phyloP scores from a whole-genome alignment of 2,888 invertebrate species.

The Acrobasis suavella region DNA sequence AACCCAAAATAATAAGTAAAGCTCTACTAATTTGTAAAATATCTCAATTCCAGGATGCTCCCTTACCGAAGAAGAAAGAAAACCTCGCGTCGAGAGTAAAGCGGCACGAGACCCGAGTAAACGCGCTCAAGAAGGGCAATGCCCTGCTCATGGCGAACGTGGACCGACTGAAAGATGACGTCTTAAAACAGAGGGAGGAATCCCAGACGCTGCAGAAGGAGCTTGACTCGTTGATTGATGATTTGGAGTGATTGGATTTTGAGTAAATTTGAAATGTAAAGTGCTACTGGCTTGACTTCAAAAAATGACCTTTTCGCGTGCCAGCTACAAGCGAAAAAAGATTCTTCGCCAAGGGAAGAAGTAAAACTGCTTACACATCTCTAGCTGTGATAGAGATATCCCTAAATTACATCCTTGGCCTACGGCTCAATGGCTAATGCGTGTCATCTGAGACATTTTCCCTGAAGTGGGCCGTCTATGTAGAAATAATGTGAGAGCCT shows the following conservation, averaged over 20 bases:
- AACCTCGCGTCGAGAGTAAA: slow-evolving; percentile 86
- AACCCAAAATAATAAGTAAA: not conserved
- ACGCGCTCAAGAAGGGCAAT: slow-evolving; percentile 93
- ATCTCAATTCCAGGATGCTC: slow-evolving; percentile 80
- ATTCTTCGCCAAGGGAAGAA: too few species aligned
- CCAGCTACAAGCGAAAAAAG: too few species aligned
- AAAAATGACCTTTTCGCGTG: too few species aligned
- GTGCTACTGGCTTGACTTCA: not conserved
- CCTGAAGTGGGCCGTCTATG: too few species aligned
- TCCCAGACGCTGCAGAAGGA: slow-evolving; percentile 90
- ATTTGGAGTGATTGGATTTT: slow-evolving; percentile 84
- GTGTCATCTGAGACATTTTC: too few species aligned
- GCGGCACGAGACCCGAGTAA: slow-evolving; percentile 89
- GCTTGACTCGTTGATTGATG: slow-evolving; percentile 92
- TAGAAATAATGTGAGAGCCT: too few species aligned
- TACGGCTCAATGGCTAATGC: too few species aligned
- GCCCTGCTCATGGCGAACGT: slow-evolving; percentile 93
- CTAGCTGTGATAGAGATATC: too few species aligned
- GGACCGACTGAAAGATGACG: slow-evolving; percentile 92
- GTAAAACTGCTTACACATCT: too few species aligned
- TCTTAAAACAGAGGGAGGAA: slow-evolving; percentile 91
- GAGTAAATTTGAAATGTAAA: not conserved
- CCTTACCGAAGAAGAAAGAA: slow-evolving; percentile 85
- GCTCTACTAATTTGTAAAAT: not conserved
- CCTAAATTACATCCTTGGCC: too few species aligned